phyloP scores from a whole-genome alignment of 2,113 vertebrate species.

The Caloenas nicobarica region DNA sequence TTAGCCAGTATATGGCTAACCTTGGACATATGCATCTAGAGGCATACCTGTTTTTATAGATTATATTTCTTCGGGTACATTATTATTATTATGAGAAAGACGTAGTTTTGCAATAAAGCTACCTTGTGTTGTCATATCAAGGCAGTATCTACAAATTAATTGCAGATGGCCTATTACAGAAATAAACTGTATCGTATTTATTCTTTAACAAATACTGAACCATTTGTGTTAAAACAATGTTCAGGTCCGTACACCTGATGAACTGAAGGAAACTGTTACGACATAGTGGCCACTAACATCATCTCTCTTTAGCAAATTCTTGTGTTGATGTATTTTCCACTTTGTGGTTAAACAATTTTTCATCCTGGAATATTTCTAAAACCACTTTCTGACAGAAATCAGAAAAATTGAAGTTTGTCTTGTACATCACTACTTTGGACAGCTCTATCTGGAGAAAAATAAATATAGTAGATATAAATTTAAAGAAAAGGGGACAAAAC shows the following conservation, averaged over 20 bases:
- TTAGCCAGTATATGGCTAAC: not conserved
- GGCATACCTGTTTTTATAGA: not conserved
- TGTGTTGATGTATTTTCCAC: not conserved
- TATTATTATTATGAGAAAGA: not conserved
- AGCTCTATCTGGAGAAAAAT: not conserved
- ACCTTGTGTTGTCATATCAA: not conserved
- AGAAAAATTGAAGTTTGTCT: not conserved
- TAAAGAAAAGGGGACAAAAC: not conserved
- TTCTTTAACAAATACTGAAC: not conserved
- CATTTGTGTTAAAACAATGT: not conserved
- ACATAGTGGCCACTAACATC: not conserved
- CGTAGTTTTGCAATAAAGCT: conserved; percentile 24
- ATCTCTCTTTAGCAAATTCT: not conserved
- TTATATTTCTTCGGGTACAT: not conserved
- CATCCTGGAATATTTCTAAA: not conserved
- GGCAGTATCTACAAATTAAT: not conserved
- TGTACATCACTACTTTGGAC: not conserved
- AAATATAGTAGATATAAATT: not conserved
- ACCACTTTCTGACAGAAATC: not conserved
- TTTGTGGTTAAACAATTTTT: not conserved
- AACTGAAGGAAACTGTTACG: not conserved
- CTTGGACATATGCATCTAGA: not conserved
- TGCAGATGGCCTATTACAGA: not conserved
- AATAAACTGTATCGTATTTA: not conserved
- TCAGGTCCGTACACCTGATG: not conserved